Conservation (phyloP, 2,797 vertebrate genomes). For the Pseudomugil gertrudae region DNA sequence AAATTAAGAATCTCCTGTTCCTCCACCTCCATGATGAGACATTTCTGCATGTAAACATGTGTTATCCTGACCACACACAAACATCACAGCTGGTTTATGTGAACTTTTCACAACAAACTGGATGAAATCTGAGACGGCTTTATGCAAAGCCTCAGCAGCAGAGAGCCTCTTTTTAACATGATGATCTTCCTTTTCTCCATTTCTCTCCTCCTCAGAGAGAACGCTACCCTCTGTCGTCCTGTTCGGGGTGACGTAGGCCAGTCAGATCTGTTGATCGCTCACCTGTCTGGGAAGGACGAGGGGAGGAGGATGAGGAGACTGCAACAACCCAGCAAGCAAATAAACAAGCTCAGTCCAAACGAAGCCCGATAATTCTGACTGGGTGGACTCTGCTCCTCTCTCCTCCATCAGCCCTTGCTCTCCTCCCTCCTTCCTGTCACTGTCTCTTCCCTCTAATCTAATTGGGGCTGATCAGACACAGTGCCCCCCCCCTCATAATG, state of each 20-base stretch:
- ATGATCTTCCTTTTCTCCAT: no score
- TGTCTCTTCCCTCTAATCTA: conserved; percentile 78
- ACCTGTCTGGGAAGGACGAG: conserved; percentile 48
- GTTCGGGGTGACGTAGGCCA: conserved; percentile 46
- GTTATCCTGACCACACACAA: no score
- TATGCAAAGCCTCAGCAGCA: no score
- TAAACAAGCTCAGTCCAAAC: conserved; percentile 54
- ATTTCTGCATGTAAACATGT: no score
- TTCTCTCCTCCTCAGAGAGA: conserved; percentile 35
- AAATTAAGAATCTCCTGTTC: no score
- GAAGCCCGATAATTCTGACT: conserved; percentile 34
- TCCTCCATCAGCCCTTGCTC: conserved; percentile 40
- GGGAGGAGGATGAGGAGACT: conserved; percentile 56
- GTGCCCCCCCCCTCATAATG: conserved; percentile 76
- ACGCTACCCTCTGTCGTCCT: conserved; percentile 34
- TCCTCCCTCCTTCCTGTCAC: conserved; percentile 27
- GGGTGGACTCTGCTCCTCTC: conserved; percentile 37
- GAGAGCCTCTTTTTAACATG: no score
- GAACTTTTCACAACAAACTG: no score
- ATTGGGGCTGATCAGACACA: conserved; percentile 86
- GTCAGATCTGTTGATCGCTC: conserved; percentile 54
- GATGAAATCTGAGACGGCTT: no score
- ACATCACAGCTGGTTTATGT: no score
- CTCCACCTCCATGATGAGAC: no score
- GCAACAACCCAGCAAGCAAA: conserved; percentile 63